Conservation (phyloP, 2,888 invertebrate genomes). For the Gerris lacustris region DNA sequence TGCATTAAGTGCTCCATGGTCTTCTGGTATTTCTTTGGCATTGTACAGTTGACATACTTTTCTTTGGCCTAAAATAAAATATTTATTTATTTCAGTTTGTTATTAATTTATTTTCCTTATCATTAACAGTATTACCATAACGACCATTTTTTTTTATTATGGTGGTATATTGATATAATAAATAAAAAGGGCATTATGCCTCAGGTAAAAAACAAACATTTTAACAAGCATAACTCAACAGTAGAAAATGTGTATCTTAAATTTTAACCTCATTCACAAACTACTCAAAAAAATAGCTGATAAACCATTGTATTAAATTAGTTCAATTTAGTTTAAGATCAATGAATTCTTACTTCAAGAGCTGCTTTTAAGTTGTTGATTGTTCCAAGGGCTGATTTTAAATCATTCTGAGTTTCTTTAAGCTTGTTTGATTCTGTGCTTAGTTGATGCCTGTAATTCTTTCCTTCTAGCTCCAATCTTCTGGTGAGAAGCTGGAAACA, state of each 20-base stretch:
- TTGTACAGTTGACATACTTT: background rate
- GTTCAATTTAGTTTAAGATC: background rate
- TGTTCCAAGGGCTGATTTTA: constrained; percentile 50
- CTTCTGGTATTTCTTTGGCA: constrained; percentile 2
- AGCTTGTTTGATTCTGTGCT: constrained; percentile 55
- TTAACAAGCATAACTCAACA: background rate
- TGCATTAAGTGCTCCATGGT: background rate
- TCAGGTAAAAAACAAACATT: too few relatives aligned
- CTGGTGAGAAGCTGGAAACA: constrained; percentile 46
- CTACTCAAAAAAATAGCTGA: background rate
- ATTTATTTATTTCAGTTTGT: background rate
- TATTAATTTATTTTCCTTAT: too few relatives aligned
- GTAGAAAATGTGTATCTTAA: background rate
- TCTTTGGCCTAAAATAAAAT: constrained; percentile 1
- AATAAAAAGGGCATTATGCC: too few relatives aligned
- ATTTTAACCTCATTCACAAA: background rate
- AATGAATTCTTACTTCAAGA: constrained; percentile 41
- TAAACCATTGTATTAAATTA: background rate
- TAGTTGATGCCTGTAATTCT: constrained; percentile 59
- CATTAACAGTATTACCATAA: too few relatives aligned
- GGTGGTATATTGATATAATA: too few relatives aligned
- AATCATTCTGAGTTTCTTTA: constrained; percentile 54
- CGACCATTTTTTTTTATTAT: too few relatives aligned
- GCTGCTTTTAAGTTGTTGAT: constrained; percentile 48
- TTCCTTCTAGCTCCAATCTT: constrained; percentile 56